Base-by-base conservation (phyloP, 2,888 invertebrate species). In the Diploptera punctata region DNA sequence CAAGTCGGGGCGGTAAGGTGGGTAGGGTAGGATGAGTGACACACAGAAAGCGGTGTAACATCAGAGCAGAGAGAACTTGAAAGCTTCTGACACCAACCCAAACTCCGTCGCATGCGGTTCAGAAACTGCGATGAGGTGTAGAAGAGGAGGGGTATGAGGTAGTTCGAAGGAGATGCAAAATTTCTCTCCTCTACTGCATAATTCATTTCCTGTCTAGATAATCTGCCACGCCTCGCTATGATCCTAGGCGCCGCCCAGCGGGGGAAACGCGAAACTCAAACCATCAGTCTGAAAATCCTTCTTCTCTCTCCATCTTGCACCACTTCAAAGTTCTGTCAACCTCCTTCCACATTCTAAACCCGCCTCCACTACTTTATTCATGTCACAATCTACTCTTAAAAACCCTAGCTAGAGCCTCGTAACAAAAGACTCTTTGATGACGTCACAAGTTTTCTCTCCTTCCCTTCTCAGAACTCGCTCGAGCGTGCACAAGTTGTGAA, bases 151-250 rank as follows among this genome's bases (percentile, higher is more conserved):
- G n/a, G n/a, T n/a, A n/a, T n/a, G n/a, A n/a, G n/a, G 16, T 21
- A 43, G 65, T 19, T 19, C 26, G 44, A 26, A 44, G 47, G 43
- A 44, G 26, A 44, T 65, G 65, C 65, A 47, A 47, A 65, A 65
- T 65, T 43, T 43, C 38, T 13, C 65, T 65, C 24, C 65, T 65
- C 65, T 65, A 7, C 33, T 71, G 71, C 57, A 84, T 1, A 81
- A 82, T 76, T 83, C 84, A 1, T 75, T 69, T 69, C 69, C 69
- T 60, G 69, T 60, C 60, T 44, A 60, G 69, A 69, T 69, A 69
- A 69, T 69, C 69, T 69, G 65, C 47, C 65, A 65, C 65, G 65
- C 65, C 62, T 62, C 43, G 43, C 19, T 43, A 47, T 65, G 65
- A 65, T 65, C 65, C 29, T n/a, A 65, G 57, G 65, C 65, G 65